These are phyloP conservation scores for Macrotis lagotis DNA, from an alignment of 2,113 vertebrate species.

Conservation along the genomic window DNA sequence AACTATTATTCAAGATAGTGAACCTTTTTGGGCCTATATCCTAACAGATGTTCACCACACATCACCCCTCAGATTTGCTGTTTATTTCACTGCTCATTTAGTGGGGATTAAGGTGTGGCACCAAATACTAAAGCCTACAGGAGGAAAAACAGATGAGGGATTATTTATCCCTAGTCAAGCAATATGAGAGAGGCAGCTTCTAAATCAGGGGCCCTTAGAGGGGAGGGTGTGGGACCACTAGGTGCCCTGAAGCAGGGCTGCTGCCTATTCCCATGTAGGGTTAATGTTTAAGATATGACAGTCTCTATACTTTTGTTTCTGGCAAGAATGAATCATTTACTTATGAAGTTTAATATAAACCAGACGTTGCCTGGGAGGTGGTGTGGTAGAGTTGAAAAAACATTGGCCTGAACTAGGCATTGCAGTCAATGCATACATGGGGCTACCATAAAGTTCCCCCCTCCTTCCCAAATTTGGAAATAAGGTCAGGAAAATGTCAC, in stretches of 20 bases:
- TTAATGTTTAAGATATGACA: background rate
- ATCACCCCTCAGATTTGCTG: background rate
- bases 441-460: background rate
- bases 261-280: background rate
- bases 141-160: background rate
- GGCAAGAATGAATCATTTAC: background rate
- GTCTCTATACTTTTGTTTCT: background rate
- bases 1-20: background rate
- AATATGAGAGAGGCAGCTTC: background rate
- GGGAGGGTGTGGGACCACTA: background rate
- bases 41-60: background rate
- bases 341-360: constrained; percentile 1
- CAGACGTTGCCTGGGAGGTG: background rate
- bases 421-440: constrained; percentile 1
- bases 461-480: background rate
- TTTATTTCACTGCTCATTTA: background rate
- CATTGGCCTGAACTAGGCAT: background rate
- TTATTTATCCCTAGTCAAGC: background rate
- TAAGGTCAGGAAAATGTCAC: background rate
- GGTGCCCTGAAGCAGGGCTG: background rate
- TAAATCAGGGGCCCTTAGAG: background rate
- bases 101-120: background rate
- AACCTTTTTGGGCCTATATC: background rate
- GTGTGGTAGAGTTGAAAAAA: background rate
- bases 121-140: background rate